phyloP scores from a whole-genome alignment of 2,888 invertebrate genomes.

The Drosophila atripex region DNA sequence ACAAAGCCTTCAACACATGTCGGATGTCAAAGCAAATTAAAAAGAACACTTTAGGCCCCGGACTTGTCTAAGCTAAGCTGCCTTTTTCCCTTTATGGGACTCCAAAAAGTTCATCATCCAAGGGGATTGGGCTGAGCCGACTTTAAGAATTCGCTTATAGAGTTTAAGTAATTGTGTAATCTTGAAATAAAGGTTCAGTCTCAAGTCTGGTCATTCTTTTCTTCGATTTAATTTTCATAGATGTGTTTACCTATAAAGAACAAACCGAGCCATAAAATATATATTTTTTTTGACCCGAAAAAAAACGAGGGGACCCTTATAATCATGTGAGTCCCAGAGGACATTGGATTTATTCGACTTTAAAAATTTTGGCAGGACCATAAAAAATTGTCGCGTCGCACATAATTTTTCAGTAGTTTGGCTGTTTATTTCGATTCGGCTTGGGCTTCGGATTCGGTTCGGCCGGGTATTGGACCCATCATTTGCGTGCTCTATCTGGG shows the following conservation, averaged over 20 bases:
- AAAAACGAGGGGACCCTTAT: no score
- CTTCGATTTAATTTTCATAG: neutral
- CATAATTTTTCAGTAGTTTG: constrained; percentile 51
- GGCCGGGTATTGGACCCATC: constrained; percentile 50
- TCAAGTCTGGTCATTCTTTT: neutral
- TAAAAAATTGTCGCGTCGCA: constrained; percentile 39
- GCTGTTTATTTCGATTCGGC: constrained; percentile 25
- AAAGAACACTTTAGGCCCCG: constrained; percentile 44
- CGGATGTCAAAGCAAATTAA: constrained; percentile 75
- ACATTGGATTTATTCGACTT: constrained; percentile 39
- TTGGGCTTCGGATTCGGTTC: constrained; percentile 20
- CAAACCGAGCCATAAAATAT: neutral
- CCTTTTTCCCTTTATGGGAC: neutral
- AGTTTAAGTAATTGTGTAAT: neutral
- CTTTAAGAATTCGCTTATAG: neutral
- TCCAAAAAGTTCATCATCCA: neutral
- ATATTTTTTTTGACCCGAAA: neutral
- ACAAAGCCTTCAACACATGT: constrained; percentile 73
- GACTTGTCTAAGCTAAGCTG: constrained; percentile 12
- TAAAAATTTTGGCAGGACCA: constrained; percentile 28
- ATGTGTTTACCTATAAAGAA: constrained; percentile 3
- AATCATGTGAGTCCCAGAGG: neutral
- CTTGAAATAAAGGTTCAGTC: neutral
- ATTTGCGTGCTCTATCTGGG: constrained; percentile 70
- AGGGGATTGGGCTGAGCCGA: neutral